Evolutionary conservation across 2,113 vertebrate species (phyloP), one percentile per base, ranked within the genome.

Genomic region (Leucopsar rothschildi): DNA sequence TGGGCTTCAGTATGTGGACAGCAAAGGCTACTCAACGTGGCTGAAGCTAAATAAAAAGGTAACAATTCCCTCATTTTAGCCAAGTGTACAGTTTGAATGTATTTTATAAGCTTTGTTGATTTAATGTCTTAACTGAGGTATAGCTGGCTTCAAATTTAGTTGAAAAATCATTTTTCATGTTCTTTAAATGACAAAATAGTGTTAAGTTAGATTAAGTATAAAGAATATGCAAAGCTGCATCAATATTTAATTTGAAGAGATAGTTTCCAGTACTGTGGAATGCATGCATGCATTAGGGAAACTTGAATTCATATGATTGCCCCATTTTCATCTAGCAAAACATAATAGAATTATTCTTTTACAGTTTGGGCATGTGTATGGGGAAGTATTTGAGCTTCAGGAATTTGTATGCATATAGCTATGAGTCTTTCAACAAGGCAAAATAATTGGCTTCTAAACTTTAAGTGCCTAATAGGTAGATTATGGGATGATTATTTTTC

Each of bases 31-130:
- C 95, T 98, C 97, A 93, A 99, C 99, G 15, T 99, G 99, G 99
- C 98, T 99, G 84, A 99, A 99, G 95, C 98, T 99, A 90, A 99
- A 99, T 96, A 99, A 99, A 97, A 99, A 99, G 99, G 99, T 99
- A 95, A 96, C 27, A 33, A 24, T 73, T 81, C 56, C 27, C 12
- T 42, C 47, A 16, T 60, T 44, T 68, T 69, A 44, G 15, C 18
- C 35, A 70, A 75, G 5, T 55, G 6, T 83, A 59, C 11, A 15
- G 5, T 76, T 91, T 59, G 37, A 64, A 49, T 55, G 39, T 5
- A 12, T 13, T 88, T 81, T 47, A 12, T 52, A 63, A 70, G 39
- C 19, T n/a, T 83, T 81, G 11, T 24, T 88, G n/a, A 45, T 77
- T 65, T 73, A 42, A 11, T 57, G 15, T 52, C 70, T 23, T 73